Evolutionary conservation across 2,113 vertebrate genomes (phyloP).

Genomic region (Apodemus sylvaticus): DNA sequence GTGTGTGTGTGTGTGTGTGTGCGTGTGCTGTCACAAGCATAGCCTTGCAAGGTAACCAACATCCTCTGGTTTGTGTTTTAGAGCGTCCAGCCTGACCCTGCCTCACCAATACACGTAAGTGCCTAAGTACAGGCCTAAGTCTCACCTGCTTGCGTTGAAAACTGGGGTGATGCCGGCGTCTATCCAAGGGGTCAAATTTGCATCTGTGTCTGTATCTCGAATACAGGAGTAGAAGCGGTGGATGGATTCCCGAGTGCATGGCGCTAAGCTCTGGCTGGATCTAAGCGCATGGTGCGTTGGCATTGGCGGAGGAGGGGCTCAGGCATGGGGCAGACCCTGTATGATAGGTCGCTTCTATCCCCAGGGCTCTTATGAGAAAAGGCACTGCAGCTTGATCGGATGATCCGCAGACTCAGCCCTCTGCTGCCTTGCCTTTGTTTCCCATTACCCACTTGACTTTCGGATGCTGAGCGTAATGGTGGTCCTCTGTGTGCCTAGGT

Average conservation of each 20-base stretch:
- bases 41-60: constrained; percentile 32
- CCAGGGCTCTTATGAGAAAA: background rate
- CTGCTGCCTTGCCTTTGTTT: background rate
- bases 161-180: background rate
- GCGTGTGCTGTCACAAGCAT: background rate
- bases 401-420: accelerated
- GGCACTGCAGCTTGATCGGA: accelerated
- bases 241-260: background rate
- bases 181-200: background rate
- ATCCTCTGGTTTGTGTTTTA: constrained; percentile 83
- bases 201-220: background rate
- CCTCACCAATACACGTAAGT: constrained; percentile 98
- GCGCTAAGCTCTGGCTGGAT: background rate
- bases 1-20: background rate
- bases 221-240: background rate
- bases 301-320: accelerated
- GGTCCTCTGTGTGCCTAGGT: background rate
- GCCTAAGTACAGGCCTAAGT: background rate
- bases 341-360: background rate
- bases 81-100: constrained; percentile 98
- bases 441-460: background rate
- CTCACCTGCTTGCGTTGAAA: background rate
- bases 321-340: accelerated
- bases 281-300: background rate
- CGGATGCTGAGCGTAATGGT: background rate